Conservation (phyloP, 1,140 invertebrate genomes). For the Drosophila lacteicornis region DNA sequence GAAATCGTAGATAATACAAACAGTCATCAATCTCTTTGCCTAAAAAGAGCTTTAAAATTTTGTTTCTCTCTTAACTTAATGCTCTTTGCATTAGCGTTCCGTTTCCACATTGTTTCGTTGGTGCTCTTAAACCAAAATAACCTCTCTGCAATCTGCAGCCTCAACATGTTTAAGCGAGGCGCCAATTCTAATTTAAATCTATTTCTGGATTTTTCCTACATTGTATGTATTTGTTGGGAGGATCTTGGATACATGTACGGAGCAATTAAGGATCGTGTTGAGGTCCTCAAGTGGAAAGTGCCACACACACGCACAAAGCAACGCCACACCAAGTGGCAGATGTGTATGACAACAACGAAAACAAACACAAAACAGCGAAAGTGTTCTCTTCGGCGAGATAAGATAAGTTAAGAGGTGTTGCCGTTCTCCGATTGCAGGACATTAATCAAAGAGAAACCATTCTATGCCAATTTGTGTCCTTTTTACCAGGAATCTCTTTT, state of each 20-base stretch:
- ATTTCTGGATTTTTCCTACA: background rate
- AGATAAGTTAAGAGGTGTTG: constrained; percentile 43
- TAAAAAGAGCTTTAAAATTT: background rate
- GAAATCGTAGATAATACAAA: background rate
- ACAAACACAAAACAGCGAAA: constrained; percentile 33
- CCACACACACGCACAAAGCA: constrained; percentile 11
- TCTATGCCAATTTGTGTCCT: constrained; percentile 44
- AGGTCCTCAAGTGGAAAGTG: constrained; percentile 64
- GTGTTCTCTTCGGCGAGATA: constrained; percentile 32
- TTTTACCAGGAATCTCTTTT: constrained; percentile 17
- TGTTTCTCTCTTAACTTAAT: background rate
- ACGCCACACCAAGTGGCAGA: constrained; percentile 36
- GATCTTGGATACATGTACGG: constrained; percentile 1
- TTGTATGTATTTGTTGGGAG: constrained; percentile 7
- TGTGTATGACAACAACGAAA: constrained; percentile 34
- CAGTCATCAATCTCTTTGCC: background rate
- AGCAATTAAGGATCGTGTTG: constrained; percentile 57
- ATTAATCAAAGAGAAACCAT: constrained; percentile 44
- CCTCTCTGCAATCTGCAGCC: background rate
- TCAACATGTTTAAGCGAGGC: background rate
- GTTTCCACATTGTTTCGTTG: constrained; percentile 27
- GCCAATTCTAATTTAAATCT: constrained; percentile 3
- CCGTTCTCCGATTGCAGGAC: constrained; percentile 21
- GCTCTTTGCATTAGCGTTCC: constrained; percentile 19
- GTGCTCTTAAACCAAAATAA: background rate